Percentiles rank a stretch among this genome's conserved stretches.
Conservation (phyloP, 2,113 vertebrate species). For the Galbula dea region DNA sequence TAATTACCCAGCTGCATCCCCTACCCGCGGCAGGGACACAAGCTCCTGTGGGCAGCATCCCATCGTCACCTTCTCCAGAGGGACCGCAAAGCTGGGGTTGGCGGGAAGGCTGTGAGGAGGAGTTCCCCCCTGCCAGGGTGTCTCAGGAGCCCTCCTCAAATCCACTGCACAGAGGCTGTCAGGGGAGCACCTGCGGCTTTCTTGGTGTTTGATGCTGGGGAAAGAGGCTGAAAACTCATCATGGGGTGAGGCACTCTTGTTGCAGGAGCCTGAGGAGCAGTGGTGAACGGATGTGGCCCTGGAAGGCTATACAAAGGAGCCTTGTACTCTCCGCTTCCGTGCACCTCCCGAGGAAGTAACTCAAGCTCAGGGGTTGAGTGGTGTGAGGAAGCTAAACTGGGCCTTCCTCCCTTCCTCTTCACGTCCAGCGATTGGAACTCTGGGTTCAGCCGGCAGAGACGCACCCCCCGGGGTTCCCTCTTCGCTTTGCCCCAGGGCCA, state of each 20-base stretch:
- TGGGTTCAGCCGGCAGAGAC: not conserved
- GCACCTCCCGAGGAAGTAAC: not conserved
- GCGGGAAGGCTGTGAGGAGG: not conserved
- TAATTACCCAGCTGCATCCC: not conserved
- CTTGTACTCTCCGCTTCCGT: rapidly evolving
- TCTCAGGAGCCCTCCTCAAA: not conserved
- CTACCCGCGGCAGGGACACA: rapidly evolving
- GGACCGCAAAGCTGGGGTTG: not conserved
- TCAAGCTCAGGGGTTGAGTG: not conserved
- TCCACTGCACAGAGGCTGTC: not conserved
- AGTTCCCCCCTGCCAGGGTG: not conserved
- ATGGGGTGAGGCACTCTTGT: not conserved
- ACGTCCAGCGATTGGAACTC: not conserved
- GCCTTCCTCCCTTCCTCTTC: not conserved
- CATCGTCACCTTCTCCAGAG: not conserved
- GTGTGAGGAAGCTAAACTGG: rapidly evolving
- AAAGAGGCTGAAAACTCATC: rapidly evolving
- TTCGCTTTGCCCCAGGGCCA: not conserved
- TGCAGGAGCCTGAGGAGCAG: not conserved
- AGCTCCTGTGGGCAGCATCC: not conserved
- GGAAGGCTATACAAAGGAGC: not conserved
- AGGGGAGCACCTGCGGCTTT: not conserved
- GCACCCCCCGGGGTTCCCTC: not conserved
- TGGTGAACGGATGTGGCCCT: not conserved
- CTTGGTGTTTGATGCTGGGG: not conserved